A percentile compares a stretch with the other conserved stretches of the same genome.
Conservation (phyloP, 1,140 invertebrate genomes). For the Drosophila subobscura region DNA sequence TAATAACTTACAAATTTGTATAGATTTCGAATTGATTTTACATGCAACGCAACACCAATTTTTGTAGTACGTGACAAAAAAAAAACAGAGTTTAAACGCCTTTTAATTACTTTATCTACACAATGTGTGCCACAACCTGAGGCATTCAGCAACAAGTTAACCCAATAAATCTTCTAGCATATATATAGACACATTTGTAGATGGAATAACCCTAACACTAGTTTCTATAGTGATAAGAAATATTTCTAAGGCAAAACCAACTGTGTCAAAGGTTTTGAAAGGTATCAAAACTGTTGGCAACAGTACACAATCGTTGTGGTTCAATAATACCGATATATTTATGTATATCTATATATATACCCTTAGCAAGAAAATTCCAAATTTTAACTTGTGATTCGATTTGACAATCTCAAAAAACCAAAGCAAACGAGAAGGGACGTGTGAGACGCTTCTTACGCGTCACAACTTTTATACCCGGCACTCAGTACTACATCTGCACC, state of each 20-base stretch:
- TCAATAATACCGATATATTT: slow-evolving; percentile 42
- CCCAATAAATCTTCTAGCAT: slow-evolving; percentile 29
- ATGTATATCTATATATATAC: slow-evolving; percentile 32
- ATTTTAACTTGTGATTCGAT: slow-evolving; percentile 82
- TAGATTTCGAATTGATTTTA: slow-evolving; percentile 62
- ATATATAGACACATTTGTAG: neutral
- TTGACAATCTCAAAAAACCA: slow-evolving; percentile 77
- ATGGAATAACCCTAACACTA: slow-evolving; percentile 7
- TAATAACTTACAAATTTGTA: slow-evolving; percentile 38
- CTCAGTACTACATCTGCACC: too few species aligned
- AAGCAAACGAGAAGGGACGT: too few species aligned
- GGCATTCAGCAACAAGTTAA: slow-evolving; percentile 16
- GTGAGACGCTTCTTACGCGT: too few species aligned
- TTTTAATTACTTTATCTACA: slow-evolving; percentile 80
- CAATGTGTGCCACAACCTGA: slow-evolving; percentile 20
- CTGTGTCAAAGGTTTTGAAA: slow-evolving; percentile 66
- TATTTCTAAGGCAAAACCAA: slow-evolving; percentile 9
- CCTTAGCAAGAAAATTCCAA: slow-evolving; percentile 54
- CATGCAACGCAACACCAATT: slow-evolving; percentile 73
- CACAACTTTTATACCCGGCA: too few species aligned
- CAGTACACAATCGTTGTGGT: slow-evolving; percentile 12
- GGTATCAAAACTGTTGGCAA: slow-evolving; percentile 61
- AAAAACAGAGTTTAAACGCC: slow-evolving; percentile 52
- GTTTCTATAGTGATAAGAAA: slow-evolving; percentile 34
- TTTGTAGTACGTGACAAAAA: slow-evolving; percentile 44